A percentile compares a stretch with the other conserved stretches of the same genome.
Evolutionary conservation across 1,140 invertebrate species (phyloP).

Genomic region (Lordiphosa clarofinis): DNA sequence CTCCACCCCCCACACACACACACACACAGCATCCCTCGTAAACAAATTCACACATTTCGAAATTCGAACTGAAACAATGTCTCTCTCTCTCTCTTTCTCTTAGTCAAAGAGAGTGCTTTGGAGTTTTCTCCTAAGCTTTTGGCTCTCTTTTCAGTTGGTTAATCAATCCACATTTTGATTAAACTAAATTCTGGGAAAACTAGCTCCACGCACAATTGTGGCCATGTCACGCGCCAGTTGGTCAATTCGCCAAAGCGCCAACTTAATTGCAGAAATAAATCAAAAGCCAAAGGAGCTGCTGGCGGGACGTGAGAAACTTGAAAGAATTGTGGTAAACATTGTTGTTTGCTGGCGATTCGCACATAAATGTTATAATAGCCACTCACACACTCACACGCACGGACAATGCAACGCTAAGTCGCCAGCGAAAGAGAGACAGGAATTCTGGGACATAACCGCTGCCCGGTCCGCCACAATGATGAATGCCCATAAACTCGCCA

Average conservation of each 20-base stretch:
- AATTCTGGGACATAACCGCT: constrained; percentile 34
- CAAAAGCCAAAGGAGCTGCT: constrained; percentile 17
- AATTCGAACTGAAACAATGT: too few species aligned
- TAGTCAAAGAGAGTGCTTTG: too few species aligned
- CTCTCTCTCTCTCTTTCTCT: too few species aligned
- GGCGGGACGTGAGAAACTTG: constrained; percentile 57
- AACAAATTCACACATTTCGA: constrained; percentile 76
- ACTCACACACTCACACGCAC: constrained; percentile 11
- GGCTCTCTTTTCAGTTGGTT: constrained; percentile 19
- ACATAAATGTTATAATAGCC: constrained; percentile 73
- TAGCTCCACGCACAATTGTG: constrained; percentile 10
- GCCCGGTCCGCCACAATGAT: constrained; percentile 37
- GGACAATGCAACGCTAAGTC: constrained; percentile 30
- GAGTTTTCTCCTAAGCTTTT: too few species aligned
- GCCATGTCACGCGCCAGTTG: constrained; percentile 38
- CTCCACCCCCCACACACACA: constrained; percentile 16
- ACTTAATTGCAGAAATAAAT: constrained; percentile 75
- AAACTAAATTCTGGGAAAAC: constrained; percentile 4
- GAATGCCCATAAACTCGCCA: constrained; percentile 72
- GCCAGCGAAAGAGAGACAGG: constrained; percentile 8
- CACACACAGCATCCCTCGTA: constrained; percentile 41
- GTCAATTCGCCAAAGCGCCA: constrained; percentile 42
- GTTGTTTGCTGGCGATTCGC: constrained; percentile 43
- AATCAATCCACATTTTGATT: constrained; percentile 30
- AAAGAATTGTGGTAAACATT: constrained; percentile 33